Evolutionary conservation across 2,888 invertebrate species (phyloP).

Genomic region (Tuberolachnus salignus): DNA sequence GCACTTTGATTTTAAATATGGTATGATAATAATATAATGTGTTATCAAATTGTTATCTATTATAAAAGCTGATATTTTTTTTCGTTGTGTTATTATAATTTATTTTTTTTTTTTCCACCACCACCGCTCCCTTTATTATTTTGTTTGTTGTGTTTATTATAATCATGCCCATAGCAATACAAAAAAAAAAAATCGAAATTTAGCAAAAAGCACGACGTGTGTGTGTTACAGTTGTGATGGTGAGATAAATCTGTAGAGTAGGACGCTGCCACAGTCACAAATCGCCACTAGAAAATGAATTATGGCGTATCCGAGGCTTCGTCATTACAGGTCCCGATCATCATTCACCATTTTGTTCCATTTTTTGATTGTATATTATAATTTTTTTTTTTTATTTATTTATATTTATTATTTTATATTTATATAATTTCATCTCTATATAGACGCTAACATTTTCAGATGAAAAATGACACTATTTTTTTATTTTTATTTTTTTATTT

Average conservation of each 20-base stretch:
- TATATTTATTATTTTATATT: constrained; percentile 20
- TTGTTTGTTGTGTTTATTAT: constrained; percentile 29
- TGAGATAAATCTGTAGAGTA: constrained; percentile 57
- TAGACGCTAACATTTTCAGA: constrained; percentile 41
- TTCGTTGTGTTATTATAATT: not conserved
- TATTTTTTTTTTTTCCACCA: constrained; percentile 15
- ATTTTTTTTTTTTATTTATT: constrained; percentile 21
- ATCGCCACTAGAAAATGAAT: constrained; percentile 65
- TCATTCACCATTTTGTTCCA: constrained; percentile 42
- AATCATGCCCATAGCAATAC: constrained; percentile 35
- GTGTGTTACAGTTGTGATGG: constrained; percentile 56
- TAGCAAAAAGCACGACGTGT: constrained; percentile 57
- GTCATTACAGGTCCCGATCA: constrained; percentile 76
- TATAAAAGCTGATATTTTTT: constrained; percentile 36
- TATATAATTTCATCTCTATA: constrained; percentile 9
- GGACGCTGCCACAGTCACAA: constrained; percentile 58
- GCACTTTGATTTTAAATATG: constrained; percentile 10
- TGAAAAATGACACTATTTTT: constrained; percentile 35
- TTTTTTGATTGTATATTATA: constrained; percentile 20
- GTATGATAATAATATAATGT: not conserved
- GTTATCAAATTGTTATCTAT: not conserved
- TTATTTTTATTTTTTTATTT: no score
- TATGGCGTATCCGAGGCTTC: constrained; percentile 77
- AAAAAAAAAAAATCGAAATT: constrained; percentile 36
- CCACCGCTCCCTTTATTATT: not conserved